Evolutionary conservation across 2,888 invertebrate species (phyloP).

Genomic region (Pherbina coryleti): DNA sequence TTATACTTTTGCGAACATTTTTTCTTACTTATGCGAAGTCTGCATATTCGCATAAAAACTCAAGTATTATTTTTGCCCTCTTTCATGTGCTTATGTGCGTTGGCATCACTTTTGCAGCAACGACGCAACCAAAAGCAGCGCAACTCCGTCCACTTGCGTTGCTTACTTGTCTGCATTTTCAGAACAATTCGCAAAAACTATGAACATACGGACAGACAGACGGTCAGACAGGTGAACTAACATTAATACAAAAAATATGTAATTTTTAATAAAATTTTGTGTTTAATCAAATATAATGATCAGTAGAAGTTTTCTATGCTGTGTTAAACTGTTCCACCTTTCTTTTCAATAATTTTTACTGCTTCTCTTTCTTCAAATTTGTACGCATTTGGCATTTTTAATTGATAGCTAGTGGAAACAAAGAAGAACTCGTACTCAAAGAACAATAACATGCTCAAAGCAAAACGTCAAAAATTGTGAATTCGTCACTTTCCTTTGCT

Average conservation of each 20-base stretch:
- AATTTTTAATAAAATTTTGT: too few species aligned
- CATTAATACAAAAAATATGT: too few species aligned
- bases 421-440: background rate
- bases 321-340: too few species aligned
- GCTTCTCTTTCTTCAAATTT: background rate
- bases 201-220: background rate
- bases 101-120: too few species aligned
- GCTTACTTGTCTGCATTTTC: background rate
- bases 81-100: too few species aligned
- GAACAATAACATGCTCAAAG: background rate
- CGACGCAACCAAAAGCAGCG: background rate
- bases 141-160: background rate
- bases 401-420: background rate
- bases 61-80: too few species aligned
- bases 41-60: too few species aligned
- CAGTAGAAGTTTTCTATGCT: too few species aligned
- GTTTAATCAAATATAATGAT: too few species aligned
- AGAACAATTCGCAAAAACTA: background rate
- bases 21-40: too few species aligned
- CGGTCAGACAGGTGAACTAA: background rate
- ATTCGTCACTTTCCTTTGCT: slow-evolving; percentile 2
- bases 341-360: too few species aligned
- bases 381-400: background rate
- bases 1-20: too few species aligned
- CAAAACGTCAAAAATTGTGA: slow-evolving; percentile 26